Conservation (phyloP, 1,140 invertebrate species). For the Zaprionus camerounensis region DNA sequence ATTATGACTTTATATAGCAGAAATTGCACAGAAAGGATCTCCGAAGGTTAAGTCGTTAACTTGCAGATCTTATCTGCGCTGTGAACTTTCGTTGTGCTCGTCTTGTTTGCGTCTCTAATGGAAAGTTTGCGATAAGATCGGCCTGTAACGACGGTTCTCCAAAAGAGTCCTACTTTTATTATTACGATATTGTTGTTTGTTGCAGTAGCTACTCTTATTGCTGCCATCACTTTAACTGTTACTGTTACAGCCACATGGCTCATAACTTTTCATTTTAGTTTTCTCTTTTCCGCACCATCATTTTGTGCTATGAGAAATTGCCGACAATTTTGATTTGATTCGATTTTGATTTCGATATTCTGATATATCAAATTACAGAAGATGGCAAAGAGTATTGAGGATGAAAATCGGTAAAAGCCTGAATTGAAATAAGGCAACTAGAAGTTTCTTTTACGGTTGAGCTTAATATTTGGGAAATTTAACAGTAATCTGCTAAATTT, state of each 20-base stretch:
- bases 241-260: conserved; percentile 66
- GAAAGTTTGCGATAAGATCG: not conserved
- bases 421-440: not conserved
- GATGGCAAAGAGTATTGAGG: not conserved
- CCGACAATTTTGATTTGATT: conserved; percentile 71
- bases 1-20: conserved; percentile 4
- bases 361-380: conserved; percentile 65
- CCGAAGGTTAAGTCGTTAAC: not conserved
- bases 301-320: conserved; percentile 63
- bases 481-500: no score
- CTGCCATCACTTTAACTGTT: conserved; percentile 9
- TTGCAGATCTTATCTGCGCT: not conserved
- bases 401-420: conserved; percentile 7
- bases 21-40: conserved; percentile 6
- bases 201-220: conserved; percentile 13
- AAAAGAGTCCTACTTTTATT: not conserved
- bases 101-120: not conserved
- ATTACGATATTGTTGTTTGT: conserved; percentile 11
- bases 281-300: conserved; percentile 16
- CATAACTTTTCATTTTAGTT: conserved; percentile 76
- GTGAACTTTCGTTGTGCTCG: not conserved
- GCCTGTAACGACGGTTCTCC: not conserved
- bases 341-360: conserved; percentile 67
- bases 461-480: no score
- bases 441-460: no score